Evolutionary conservation across 2,888 invertebrate genomes (phyloP), one percentile per base, ranked within the genome.

Genomic region (Colletes collaris): DNA sequence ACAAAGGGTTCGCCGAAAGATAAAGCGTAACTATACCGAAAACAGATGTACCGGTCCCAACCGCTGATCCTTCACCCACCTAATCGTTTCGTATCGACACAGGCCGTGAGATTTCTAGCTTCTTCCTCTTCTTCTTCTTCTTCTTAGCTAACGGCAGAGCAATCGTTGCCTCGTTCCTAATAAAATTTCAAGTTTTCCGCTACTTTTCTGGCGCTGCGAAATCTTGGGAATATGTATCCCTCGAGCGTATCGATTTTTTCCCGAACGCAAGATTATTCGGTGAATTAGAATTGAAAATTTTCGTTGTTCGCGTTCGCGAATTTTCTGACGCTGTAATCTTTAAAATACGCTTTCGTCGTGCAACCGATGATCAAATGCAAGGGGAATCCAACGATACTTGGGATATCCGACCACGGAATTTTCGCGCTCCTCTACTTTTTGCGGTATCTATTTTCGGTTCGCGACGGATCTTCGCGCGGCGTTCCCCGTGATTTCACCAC

Each of bases 371-470:
- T 10, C 7, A 35, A 59, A 55, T 46, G n/a, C 58, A 35, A 8
- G 13, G 56, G n/a, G 65, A 69, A 58, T 70, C 60, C 63, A 6
- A 10, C 59, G 74, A 77, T 79, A 79, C 59, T 69, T 58, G 49
- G 77, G 71, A 79, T 27, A 27, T 76, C 46, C 55, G 56, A 8
- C 63, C 5, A 11, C 46, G 64, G 65, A 55, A 75, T 77, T 77
- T 76, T 63, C 74, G 68, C 50, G 67, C 64, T 66, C 19, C 66
- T 80, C 65, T 58, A 66, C 67, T 77, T 79, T 79, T 84, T 65
- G 84, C 70, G 60, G 79, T 82, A 84, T 82, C 82, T 82, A 79
- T 84, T 84, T 84, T 65, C 60, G 72, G 69, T 46, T 27, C 59
- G 59, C 67, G 70, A 68, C 64, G 27, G 52, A 75, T 58, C 56